phyloP scores from a whole-genome alignment of 2,113 vertebrate species.

The Petrocephalus microphthalmus region DNA sequence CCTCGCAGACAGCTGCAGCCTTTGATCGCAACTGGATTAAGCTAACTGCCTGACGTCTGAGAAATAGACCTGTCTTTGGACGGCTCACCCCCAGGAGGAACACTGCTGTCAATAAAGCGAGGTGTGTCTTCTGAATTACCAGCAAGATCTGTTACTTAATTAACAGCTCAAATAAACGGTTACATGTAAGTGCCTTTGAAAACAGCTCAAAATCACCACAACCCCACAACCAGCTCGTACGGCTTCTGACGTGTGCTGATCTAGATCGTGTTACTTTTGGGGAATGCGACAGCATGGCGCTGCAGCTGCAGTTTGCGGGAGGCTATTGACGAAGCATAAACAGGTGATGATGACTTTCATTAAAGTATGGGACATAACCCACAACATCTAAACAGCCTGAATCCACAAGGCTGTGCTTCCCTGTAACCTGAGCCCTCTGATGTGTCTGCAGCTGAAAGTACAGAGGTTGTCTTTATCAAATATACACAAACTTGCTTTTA shows the following conservation, averaged over 20 bases:
- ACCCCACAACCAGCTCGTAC: background rate
- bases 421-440: background rate
- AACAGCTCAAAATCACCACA: background rate
- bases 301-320: background rate
- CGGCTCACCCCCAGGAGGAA: background rate
- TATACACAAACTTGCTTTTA: constrained; percentile 20
- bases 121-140: background rate
- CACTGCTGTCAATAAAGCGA: background rate
- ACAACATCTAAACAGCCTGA: background rate
- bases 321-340: background rate
- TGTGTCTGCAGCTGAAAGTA: constrained; percentile 21
- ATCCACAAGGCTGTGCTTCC: background rate
- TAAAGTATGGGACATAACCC: background rate
- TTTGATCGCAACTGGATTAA: background rate
- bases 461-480: constrained; percentile 14
- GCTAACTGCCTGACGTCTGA: background rate
- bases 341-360: background rate
- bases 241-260: background rate
- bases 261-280: background rate
- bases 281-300: background rate
- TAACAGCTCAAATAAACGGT: background rate
- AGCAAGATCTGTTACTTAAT: background rate
- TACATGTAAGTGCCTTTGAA: background rate
- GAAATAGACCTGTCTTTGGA: background rate
- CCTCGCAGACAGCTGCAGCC: background rate